Base-by-base conservation (phyloP, 2,797 vertebrate species). In the Nothura maculosa region DNA sequence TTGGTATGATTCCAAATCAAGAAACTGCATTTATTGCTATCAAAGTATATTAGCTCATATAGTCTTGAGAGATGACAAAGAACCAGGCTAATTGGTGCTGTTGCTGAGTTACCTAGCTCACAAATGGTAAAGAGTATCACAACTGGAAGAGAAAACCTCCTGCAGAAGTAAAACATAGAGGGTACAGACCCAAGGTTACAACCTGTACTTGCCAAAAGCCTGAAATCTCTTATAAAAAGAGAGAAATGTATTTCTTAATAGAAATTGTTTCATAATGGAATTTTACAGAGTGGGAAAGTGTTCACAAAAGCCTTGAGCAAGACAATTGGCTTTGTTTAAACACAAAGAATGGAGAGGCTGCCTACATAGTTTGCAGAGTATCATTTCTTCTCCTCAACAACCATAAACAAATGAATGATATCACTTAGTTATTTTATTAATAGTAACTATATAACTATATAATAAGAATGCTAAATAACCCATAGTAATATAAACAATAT, bases 241-340 rank as follows among this genome's bases (percentile, higher is more conserved):
- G 3, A 55, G 4, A 61, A 68, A 68, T 19, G 4, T 47, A 28
- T 58, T 75, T 85, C 72, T 54, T 72, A 63, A 67, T 50, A 54
- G 50, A 55, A 89, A 24, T 61, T 28, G 7, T 68, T 91, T 73
- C 45, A 66, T 73, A 78, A 72, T 32, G 36, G n/a, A 61, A 20
- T 34, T 74, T 61, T 57, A 58, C 13, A 63, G 57, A 52, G 50
- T 77, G 50, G 11, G 36, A 48, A 82, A 20, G 20, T 47, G 12
- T 19, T 64, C 45, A 24, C 45, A 85, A 10, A 78, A 63, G 85
- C 42, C 61, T 68, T 69, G 30, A 69, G 50, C 27, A 47, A 40
- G 54, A 32, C 48, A 85, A 52, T 40, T 87, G 62, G 43, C 50
- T 91, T 87, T 87, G 69, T 48, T 89, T 89, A 94, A 85, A 78